Base-by-base conservation (phyloP, 2,113 vertebrate genomes). In the Haemorhous mexicanus region DNA sequence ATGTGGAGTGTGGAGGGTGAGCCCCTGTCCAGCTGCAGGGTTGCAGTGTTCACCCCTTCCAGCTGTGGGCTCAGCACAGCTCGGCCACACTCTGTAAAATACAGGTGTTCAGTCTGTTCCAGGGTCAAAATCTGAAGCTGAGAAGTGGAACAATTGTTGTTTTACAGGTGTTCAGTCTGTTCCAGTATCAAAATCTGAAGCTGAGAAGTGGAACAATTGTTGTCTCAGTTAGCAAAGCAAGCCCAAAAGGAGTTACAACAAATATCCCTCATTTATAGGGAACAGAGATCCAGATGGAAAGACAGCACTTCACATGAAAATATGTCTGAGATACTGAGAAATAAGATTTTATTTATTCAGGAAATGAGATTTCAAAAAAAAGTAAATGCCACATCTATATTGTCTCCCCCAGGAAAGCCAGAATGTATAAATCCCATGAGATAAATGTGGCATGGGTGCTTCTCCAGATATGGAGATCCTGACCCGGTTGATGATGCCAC, bases 401-500 rank as follows among this genome's bases (percentile, higher is more conserved):
- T 90, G 21, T 44, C 4, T 87, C 24, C 46, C 27, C 11, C 37
- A 32, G 39, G 70, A 85, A 62, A 70, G 24, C 21, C n/a, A 35
- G 46, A 66, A 74, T 14, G 10, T 6, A 16, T 22, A 70, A 92
- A 84, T 33, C 24, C 37, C 43, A 14, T 24, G 55, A 90, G 69
- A 47, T 58, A 18, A 22, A 46, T 11, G 8, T 55, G 35, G 30
- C 0, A 1, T 61, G 61, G 37, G 8, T 69, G 8, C n/a, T 66
- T 64, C 46, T 84, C 56, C 39, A 69, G 21, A 22, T 16, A n/a
- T 3, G 6, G 28, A 5, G 52, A 47, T 20, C 56, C 56, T 37
- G 50, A 39, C 27, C 30, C 23, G 8, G 8, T 4, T 0, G 0
- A 18, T 4, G 32, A 39, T 62, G 82, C 55, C 55, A 67, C 43